Percentiles rank a stretch among this genome's conserved stretches.
These are phyloP conservation scores for Corydoras maculifer DNA, from an alignment of 2,113 vertebrate species.

Conservation along the genomic window DNA sequence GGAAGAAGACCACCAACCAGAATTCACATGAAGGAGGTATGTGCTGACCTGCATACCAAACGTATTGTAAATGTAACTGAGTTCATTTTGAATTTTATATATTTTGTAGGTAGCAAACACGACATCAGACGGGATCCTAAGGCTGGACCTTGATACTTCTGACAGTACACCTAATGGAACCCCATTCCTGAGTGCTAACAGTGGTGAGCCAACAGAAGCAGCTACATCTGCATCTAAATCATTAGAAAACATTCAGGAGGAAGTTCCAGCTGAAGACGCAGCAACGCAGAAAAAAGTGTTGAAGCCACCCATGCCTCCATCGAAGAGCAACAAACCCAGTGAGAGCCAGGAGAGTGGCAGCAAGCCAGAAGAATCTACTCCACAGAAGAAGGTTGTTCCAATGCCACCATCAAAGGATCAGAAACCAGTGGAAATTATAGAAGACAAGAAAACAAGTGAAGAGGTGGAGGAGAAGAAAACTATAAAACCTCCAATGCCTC, in stretches of 20 bases:
- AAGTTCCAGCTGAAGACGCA: constrained; percentile 3
- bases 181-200: constrained; percentile 39
- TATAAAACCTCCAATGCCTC: constrained; percentile 47
- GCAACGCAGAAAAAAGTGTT: constrained; percentile 50
- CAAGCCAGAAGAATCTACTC: constrained; percentile 28
- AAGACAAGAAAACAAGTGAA: constrained; percentile 43
- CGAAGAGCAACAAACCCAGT: constrained; percentile 49
- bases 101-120: constrained; percentile 70
- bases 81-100: no score
- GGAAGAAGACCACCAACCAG: constrained; percentile 84
- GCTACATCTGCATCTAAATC: constrained; percentile 2
- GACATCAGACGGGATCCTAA: constrained; percentile 76
- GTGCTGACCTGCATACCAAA: not conserved
- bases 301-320: constrained; percentile 58
- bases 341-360: constrained; percentile 40
- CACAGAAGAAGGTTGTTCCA: constrained; percentile 63
- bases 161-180: constrained; percentile 63
- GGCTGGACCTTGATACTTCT: constrained; percentile 74
- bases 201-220: constrained; percentile 34
- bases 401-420: constrained; percentile 52
- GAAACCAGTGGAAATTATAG: constrained; percentile 37
- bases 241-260: constrained; percentile 19
- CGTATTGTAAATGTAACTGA: no score
- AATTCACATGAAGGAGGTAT: constrained; percentile 87
- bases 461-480: constrained; percentile 38